A percentile compares a stretch with the other conserved stretches of the same genome.
Conservation (phyloP, 2,113 vertebrate species). For the Nycticorax nycticorax region DNA sequence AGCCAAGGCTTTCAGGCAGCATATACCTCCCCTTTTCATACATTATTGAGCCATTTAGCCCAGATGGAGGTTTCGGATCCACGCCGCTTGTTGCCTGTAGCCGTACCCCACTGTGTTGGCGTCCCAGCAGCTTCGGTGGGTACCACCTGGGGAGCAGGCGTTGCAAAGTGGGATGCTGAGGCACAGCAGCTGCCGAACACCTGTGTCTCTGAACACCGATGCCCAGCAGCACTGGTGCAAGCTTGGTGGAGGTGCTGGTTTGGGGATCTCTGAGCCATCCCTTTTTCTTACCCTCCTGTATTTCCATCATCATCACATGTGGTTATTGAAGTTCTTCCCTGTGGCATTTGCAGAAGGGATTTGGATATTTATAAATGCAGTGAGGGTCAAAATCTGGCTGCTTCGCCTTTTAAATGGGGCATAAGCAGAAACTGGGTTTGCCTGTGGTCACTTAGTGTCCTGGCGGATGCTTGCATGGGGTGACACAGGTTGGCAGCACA, state of each 20-base stretch:
- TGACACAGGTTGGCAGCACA: neutral
- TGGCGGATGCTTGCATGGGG: neutral
- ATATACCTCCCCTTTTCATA: neutral
- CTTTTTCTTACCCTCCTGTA: neutral
- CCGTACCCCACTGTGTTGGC: neutral
- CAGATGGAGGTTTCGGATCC: neutral
- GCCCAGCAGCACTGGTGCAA: neutral
- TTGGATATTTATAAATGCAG: neutral
- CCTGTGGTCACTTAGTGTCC: neutral
- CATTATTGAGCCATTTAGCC: neutral
- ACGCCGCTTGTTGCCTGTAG: neutral
- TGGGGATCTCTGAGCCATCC: neutral
- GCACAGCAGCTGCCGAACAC: accelerated
- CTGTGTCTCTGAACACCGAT: neutral
- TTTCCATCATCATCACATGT: accelerated
- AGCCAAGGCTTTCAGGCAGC: neutral
- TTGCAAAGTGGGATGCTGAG: neutral
- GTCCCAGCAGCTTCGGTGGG: neutral
- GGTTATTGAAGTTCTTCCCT: neutral
- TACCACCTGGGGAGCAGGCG: neutral
- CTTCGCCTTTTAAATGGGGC: neutral
- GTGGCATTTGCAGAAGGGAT: neutral
- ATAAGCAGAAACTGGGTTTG: neutral
- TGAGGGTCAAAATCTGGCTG: neutral
- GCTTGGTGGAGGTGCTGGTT: neutral